phyloP scores from a whole-genome alignment of 2,888 invertebrate species.

The Rhagonycha fulva region DNA sequence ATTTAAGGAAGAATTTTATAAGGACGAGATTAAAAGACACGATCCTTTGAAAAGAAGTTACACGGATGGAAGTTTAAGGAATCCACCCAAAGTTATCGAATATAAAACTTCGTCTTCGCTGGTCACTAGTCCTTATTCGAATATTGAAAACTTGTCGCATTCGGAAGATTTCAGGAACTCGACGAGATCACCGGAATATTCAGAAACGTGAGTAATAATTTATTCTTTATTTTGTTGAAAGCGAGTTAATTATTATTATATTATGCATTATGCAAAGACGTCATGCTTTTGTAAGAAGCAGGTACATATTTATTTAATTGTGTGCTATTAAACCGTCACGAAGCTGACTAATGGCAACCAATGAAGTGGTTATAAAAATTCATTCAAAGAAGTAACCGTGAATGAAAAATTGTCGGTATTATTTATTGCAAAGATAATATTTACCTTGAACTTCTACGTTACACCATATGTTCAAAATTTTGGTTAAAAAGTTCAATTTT shows the following conservation, averaged over 20 bases:
- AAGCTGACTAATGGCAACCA: not conserved
- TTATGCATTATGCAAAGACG: not conserved
- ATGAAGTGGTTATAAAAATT: not conserved
- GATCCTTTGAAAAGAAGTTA: constrained; percentile 53
- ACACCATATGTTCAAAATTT: not conserved
- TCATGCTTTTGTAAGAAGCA: not conserved
- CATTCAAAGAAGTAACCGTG: not conserved
- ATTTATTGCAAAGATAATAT: not conserved
- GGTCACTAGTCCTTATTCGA: constrained; percentile 51
- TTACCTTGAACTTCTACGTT: not conserved
- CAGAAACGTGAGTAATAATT: constrained; percentile 56
- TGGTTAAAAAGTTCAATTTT: not conserved
- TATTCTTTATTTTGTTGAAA: not conserved
- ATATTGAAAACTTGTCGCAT: constrained; percentile 54
- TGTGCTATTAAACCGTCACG: not conserved
- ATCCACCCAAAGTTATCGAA: constrained; percentile 42
- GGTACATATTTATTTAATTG: not conserved
- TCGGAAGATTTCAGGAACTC: constrained; percentile 50
- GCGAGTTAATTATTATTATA: not conserved
- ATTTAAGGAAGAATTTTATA: constrained; percentile 51
- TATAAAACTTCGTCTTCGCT: constrained; percentile 43
- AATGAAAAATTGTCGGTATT: not conserved
- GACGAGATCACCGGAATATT: constrained; percentile 54
- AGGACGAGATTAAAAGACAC: constrained; percentile 48
- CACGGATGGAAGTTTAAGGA: constrained; percentile 51